Evolutionary conservation across 2,888 invertebrate genomes (phyloP), one percentile per base, ranked within the genome.

Genomic region (Arge pagana): DNA sequence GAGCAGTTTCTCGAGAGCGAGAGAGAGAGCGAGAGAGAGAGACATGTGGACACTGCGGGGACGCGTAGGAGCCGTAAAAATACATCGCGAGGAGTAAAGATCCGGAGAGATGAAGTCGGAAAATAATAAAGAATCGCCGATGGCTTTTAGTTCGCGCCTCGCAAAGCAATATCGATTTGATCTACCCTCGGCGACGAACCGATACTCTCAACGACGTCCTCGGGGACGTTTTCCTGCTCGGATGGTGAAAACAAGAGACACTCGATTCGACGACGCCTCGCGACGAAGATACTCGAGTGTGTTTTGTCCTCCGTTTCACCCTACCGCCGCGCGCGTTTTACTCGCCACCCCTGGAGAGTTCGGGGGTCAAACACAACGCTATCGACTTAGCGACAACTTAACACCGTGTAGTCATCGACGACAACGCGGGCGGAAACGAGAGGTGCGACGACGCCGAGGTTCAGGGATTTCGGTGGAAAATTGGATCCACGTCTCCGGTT

Each of bases 211-310:
- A 60, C 59, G 59, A 61, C 54, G 56, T 61, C 67, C 62, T 60
- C 57, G 56, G 66, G 62, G 61, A 66, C n/a, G 52, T 58, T 64
- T 51, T 42, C 19, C n/a, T n/a, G 30, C 42, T n/a, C 42, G 33
- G 57, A 53, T 53, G 57, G 59, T 58, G 58, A 66, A 66, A 67
- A 70, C 70, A 67, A 72, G 73, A 68, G 71, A 68, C 73, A 67
- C 70, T 74, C 67, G 68, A 66, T 65, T 68, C 67, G 57, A 56
- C 58, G 60, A 58, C 61, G 60, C 62, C 62, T 60, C 64, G 18
- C 15, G 33, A 13, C 15, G 33, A 13, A 24, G 19, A 30, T 7
- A 67, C 62, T 50, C 54, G 52, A 65, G 64, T 66, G 58, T 56
- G 57, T 59, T 65, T 61, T 65, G 58, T 65, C 67, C 21, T 18